These are phyloP conservation scores for Sebastes kiyomatsui DNA, from an alignment of 2,797 vertebrate genomes.

Conservation along the genomic window DNA sequence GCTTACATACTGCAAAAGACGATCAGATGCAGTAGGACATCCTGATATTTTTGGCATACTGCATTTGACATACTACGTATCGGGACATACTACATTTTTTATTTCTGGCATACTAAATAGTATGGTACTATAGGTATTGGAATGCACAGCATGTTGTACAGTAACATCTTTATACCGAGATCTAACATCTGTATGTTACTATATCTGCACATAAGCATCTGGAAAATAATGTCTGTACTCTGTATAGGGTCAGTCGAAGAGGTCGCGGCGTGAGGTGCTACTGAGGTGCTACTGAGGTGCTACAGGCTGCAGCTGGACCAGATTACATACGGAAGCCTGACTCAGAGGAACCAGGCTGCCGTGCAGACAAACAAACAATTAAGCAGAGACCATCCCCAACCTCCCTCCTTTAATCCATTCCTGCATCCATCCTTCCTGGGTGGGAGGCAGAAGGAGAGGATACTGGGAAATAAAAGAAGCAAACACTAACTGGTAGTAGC, in stretches of 20 bases:
- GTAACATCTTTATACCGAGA: neutral
- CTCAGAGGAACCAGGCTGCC: constrained; percentile 18
- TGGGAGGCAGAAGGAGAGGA: constrained; percentile 45
- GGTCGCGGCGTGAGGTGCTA: no score
- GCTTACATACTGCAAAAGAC: no score
- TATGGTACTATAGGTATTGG: no score
- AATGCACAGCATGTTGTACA: no score
- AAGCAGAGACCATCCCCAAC: constrained; percentile 33
- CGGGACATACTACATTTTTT: no score
- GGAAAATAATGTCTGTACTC: neutral
- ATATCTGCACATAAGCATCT: neutral
- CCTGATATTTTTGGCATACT: no score
- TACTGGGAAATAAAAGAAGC: constrained; percentile 16
- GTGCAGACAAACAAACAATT: constrained; percentile 62
- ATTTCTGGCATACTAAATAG: no score
- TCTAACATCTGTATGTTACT: neutral
- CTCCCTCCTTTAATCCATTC: constrained; percentile 26
- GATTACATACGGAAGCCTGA: neutral
- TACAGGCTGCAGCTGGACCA: no score
- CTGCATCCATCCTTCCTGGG: constrained; percentile 20
- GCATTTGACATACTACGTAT: no score
- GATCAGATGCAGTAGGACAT: no score
- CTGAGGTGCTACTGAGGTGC: no score
- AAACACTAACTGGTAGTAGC: neutral
- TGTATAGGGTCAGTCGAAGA: neutral